These are phyloP conservation scores for Sicus ferrugineus DNA, from an alignment of 2,888 invertebrate species.

Conservation along the genomic window DNA sequence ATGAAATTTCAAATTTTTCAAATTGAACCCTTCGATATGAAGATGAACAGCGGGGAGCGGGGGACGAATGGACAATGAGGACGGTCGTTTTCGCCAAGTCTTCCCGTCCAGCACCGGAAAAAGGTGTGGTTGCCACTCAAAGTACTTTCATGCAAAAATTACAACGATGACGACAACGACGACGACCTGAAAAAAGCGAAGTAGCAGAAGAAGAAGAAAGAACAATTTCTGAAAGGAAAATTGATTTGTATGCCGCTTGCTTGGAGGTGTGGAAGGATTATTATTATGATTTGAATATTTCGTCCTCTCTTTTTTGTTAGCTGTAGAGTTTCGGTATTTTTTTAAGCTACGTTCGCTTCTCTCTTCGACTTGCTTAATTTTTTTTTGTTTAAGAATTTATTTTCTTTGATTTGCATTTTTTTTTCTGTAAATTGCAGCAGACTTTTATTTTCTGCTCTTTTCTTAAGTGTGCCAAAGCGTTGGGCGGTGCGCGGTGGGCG, in stretches of 20 bases:
- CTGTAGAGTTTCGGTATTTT: neutral
- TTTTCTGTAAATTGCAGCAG: neutral
- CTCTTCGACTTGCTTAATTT: neutral
- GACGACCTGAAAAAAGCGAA: neutral
- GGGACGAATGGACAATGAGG: neutral
- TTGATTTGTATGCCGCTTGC: slow-evolving; percentile 24
- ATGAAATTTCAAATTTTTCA: slow-evolving; percentile 32
- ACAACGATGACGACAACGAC: neutral
- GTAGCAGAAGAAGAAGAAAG: neutral
- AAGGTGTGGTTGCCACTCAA: neutral
- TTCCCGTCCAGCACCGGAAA: neutral
- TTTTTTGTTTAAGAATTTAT: neutral
- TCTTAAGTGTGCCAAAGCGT: neutral
- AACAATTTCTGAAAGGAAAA: slow-evolving; percentile 24
- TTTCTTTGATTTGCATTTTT: neutral
- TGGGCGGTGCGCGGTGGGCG: neutral
- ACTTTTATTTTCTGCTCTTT: neutral
- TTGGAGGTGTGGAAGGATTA: slow-evolving; percentile 31
- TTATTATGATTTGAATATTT: slow-evolving; percentile 34
- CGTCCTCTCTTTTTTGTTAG: slow-evolving; percentile 24
- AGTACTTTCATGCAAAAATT: slow-evolving; percentile 5
- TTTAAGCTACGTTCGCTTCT: neutral
- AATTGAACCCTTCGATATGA: slow-evolving; percentile 28
- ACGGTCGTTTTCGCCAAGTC: neutral
- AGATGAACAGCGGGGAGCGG: neutral